Evolutionary conservation across 2,888 invertebrate genomes (phyloP), one percentile per base, ranked within the genome.

Genomic region (Limnephilus marmoratus): DNA sequence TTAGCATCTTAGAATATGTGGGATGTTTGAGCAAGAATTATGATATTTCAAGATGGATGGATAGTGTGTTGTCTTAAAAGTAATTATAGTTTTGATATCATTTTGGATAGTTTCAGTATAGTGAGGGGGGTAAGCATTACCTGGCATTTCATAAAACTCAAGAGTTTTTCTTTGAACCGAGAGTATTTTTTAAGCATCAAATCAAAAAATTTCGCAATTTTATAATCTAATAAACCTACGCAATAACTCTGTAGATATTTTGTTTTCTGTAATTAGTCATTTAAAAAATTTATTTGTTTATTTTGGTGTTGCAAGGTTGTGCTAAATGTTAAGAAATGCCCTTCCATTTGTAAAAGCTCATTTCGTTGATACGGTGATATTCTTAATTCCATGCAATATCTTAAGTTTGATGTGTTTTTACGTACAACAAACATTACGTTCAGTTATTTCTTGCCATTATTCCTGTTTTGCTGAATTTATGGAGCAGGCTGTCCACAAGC

Each of bases 301-400:
- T 68, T 68, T 68, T 68, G 68, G 68, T 68, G 68, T 68, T 68
- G 68, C 68, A 68, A 68, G 68, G 68, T 68, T 68, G 68, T 68
- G 68, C 68, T 68, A 68, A 68, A 68, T 7, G 1, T n/a, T 68
- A 68, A 68, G 68, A 68, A 68, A 68, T n/a, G 68, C 68, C 68
- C 24, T 68, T 24, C 24, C 68, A 24, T 68, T 24, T 68, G 68
- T 68, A 68, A 68, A 68, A 24, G 68, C 24, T 68, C 68, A n/a
- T n/a, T 68, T 68, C n/a, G 24, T 68, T 68, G 68, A 68, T 68
- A 68, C n/a, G 24, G 24, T 68, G 53, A 68, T 68, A 68, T 68
- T 68, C 24, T 68, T 68, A 68, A 68, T 68, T 68, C 68, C 68
- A 68, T 68, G 68, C 68, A 68, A 68, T 68, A n/a, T 68, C 68